A percentile compares a stretch with the other conserved stretches of the same genome.
These are phyloP conservation scores for Habropoda laboriosa DNA, from an alignment of 1,140 invertebrate genomes.

Conservation along the genomic window DNA sequence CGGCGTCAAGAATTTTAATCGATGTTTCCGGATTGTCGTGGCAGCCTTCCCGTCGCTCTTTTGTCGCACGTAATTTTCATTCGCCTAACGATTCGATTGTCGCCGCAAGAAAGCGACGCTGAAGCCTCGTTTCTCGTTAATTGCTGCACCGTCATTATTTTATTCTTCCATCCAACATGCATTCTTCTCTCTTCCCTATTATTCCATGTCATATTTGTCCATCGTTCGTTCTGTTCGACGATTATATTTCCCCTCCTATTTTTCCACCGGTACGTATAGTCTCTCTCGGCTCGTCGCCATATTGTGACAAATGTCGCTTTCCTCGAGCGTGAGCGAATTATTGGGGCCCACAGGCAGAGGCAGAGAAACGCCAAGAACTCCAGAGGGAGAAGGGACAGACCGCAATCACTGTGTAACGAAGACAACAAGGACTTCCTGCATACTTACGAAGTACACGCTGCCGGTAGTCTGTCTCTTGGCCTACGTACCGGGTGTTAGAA, in stretches of 20 bases:
- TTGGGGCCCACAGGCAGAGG: neutral
- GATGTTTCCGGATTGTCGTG: conserved; percentile 16
- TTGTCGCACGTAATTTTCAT: conserved; percentile 16
- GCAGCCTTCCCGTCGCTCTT: neutral
- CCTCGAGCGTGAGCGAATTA: conserved; percentile 2
- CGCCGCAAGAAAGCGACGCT: neutral
- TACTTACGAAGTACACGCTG: conserved; percentile 59
- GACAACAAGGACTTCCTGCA: conserved; percentile 74
- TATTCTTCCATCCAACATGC: neutral
- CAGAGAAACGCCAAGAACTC: conserved; percentile 57
- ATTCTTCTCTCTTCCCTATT: neutral
- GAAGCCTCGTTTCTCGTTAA: neutral
- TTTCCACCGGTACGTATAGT: no score
- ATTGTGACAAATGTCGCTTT: neutral
- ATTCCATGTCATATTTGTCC: no score
- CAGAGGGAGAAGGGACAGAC: conserved; percentile 45
- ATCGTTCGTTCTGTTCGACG: neutral
- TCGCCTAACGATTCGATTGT: conserved; percentile 6
- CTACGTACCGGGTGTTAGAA: conserved; percentile 20
- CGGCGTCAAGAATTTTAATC: conserved; percentile 35
- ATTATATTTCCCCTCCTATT: no score
- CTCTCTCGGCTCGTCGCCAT: neutral
- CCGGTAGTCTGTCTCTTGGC: conserved; percentile 36
- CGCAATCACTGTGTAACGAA: conserved; percentile 70
- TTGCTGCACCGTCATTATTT: neutral